phyloP scores from a whole-genome alignment of 2,797 vertebrate species.

The Megalops cyprinoides region DNA sequence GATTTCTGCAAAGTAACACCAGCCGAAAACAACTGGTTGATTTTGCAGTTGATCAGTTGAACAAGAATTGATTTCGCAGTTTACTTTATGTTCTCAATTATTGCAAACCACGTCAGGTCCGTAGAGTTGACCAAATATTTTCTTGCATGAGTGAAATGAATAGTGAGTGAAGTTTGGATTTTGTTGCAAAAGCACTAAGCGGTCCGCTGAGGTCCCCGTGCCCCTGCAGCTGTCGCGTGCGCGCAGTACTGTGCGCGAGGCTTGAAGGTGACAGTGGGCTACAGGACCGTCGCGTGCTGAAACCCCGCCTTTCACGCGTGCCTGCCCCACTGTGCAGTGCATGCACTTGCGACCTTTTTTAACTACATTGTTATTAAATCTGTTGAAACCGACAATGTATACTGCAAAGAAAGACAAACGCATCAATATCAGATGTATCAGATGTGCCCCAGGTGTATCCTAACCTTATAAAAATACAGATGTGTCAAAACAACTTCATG shows the following conservation, averaged over 20 bases:
- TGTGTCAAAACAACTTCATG: neutral
- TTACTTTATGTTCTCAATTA: neutral
- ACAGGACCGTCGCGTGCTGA: neutral
- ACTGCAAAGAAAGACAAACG: too few species aligned
- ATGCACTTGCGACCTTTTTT: neutral
- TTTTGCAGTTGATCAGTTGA: too few species aligned
- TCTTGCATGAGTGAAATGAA: neutral
- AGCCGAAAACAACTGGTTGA: neutral
- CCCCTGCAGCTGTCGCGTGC: neutral
- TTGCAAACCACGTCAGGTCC: neutral
- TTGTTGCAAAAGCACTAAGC: neutral
- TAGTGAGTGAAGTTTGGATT: neutral
- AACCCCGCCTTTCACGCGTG: conserved; percentile 27
- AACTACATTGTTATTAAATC: neutral
- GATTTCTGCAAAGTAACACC: neutral
- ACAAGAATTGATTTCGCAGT: neutral
- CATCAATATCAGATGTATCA: too few species aligned
- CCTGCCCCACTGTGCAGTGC: neutral
- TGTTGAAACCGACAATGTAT: too few species aligned
- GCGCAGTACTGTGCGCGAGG: neutral
- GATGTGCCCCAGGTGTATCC: too few species aligned
- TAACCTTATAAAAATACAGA: too few species aligned
- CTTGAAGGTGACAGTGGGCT: neutral
- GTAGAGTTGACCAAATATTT: neutral
- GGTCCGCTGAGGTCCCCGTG: neutral